Conservation (phyloP, 2,888 invertebrate genomes). For the Aspidiotus rigidus region DNA sequence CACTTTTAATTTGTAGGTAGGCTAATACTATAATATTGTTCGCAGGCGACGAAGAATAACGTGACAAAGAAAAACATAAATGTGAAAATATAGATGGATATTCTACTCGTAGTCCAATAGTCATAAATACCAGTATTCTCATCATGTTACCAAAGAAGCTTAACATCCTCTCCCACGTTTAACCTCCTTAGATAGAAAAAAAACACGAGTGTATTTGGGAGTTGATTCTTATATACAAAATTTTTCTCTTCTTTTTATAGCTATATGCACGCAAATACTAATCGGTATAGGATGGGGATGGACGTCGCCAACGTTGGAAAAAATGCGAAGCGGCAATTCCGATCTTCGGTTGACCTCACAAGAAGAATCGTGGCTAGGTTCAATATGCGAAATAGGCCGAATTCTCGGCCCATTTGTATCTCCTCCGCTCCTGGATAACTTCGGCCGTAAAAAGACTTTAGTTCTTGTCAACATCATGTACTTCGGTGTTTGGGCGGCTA, state of each 20-base stretch:
- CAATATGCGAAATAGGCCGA: slow-evolving; percentile 23
- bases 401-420: slow-evolving; percentile 17
- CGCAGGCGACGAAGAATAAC: too few relatives aligned
- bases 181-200: too few relatives aligned
- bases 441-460: slow-evolving; percentile 20
- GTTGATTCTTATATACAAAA: too few relatives aligned
- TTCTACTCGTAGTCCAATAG: too few relatives aligned
- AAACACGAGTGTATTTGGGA: too few relatives aligned
- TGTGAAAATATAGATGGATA: too few relatives aligned
- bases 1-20: too few relatives aligned
- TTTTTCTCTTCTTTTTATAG: background rate
- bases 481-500: slow-evolving; percentile 9
- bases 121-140: too few relatives aligned
- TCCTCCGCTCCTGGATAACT: background rate
- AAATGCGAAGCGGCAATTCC: background rate
- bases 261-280: slow-evolving; percentile 4
- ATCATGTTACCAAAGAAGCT: too few relatives aligned
- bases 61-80: too few relatives aligned
- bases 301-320: slow-evolving; percentile 16
- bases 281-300: slow-evolving; percentile 21
- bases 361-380: slow-evolving; percentile 22
- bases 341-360: slow-evolving; percentile 7
- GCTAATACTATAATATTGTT: too few relatives aligned
- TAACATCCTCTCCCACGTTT: too few relatives aligned
- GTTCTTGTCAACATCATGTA: background rate